phyloP scores from a whole-genome alignment of 2,113 vertebrate species.

The Lota lota region DNA sequence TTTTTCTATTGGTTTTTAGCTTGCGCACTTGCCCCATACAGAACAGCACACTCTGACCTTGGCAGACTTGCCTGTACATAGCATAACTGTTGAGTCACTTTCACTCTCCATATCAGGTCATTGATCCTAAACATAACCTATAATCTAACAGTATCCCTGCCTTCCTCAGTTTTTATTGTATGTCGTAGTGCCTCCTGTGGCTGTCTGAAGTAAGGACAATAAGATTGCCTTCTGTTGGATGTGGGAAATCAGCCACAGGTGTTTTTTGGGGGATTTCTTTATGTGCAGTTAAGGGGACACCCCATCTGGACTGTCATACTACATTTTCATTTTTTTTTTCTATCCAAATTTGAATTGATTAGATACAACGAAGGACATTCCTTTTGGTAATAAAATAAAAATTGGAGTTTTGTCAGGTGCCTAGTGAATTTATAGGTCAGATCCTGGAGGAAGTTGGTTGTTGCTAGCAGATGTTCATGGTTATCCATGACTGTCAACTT shows the following conservation, averaged over 20 bases:
- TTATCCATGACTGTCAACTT: not conserved
- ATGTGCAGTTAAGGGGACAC: not conserved
- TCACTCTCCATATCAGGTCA: slow-evolving; percentile 18
- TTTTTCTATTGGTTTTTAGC: not conserved
- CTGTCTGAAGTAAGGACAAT: not conserved
- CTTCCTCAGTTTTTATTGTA: not conserved
- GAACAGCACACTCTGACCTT: slow-evolving; percentile 7
- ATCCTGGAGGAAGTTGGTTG: too few relatives aligned
- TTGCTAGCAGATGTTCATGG: not conserved
- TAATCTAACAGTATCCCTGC: not conserved
- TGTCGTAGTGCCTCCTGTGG: not conserved
- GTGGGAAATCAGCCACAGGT: too few relatives aligned
- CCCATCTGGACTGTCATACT: too few relatives aligned
- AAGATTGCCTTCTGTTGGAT: not conserved
- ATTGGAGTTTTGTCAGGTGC: not conserved
- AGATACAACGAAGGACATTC: too few relatives aligned
- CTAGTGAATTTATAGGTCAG: too few relatives aligned
- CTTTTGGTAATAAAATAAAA: too few relatives aligned
- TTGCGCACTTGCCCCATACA: not conserved
- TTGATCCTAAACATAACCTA: not conserved
- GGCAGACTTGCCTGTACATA: slow-evolving; percentile 38
- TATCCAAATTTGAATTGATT: too few relatives aligned
- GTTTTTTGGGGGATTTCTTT: not conserved
- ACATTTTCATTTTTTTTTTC: not conserved
- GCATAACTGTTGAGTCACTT: slow-evolving; percentile 35